phyloP scores from a whole-genome alignment of 2,797 vertebrate genomes.

The Pipistrellus pygmaeus region DNA sequence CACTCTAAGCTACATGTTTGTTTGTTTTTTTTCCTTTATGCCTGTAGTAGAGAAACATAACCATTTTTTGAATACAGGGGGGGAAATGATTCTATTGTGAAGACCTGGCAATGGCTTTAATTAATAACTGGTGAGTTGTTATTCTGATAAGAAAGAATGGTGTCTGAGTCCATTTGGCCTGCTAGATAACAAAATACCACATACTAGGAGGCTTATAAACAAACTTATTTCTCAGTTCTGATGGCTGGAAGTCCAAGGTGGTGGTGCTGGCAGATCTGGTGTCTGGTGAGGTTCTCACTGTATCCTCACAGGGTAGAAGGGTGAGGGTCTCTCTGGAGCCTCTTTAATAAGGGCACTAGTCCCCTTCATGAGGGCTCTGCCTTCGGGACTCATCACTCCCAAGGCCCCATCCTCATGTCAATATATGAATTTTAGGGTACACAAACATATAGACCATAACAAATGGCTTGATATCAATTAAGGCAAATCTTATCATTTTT shows the following conservation, averaged over 20 bases:
- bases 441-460: not conserved
- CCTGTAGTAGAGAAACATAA: not conserved
- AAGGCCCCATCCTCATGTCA: not conserved
- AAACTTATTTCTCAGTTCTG: not conserved
- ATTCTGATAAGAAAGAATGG: slow-evolving; percentile 32
- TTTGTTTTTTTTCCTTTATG: slow-evolving; percentile 38
- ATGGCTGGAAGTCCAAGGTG: not conserved
- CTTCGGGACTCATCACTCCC: not conserved
- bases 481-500: not conserved
- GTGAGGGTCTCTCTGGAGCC: not conserved
- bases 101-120: not conserved
- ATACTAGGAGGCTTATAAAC: not conserved
- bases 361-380: not conserved
- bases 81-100: slow-evolving; percentile 2
- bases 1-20: slow-evolving; percentile 10
- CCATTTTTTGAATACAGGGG: slow-evolving; percentile 7
- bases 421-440: not conserved
- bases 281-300: not conserved
- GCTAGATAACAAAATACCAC: not conserved
- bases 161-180: not conserved
- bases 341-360: not conserved
- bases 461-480: not conserved
- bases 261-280: not conserved
- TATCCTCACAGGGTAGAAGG: not conserved
- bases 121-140: slow-evolving; percentile 37